Evolutionary conservation across 2,888 invertebrate species (phyloP).

Genomic region (Drosophila siamana): DNA sequence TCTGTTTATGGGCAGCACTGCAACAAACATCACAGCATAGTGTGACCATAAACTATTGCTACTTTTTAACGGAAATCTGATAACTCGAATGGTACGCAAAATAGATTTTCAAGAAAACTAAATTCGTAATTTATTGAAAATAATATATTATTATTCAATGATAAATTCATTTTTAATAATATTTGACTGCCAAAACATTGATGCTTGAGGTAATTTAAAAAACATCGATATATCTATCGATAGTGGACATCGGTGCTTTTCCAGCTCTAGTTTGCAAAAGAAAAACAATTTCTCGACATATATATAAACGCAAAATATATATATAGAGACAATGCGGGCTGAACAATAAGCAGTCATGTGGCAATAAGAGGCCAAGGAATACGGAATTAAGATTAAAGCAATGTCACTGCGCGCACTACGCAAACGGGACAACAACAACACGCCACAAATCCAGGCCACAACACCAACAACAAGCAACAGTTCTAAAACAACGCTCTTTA

Average conservation of each 20-base stretch:
- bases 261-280: slow-evolving; percentile 37
- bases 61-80: too few species aligned
- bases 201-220: too few species aligned
- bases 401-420: slow-evolving; percentile 85
- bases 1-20: slow-evolving; percentile 8
- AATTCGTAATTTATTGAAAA: too few species aligned
- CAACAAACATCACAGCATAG: too few species aligned
- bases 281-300: slow-evolving; percentile 37
- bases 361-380: slow-evolving; percentile 30
- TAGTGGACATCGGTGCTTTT: neutral
- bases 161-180: too few species aligned
- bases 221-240: too few species aligned
- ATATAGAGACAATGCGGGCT: slow-evolving; percentile 32
- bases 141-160: too few species aligned
- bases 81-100: too few species aligned
- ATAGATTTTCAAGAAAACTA: too few species aligned
- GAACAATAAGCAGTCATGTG: slow-evolving; percentile 48
- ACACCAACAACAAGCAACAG: slow-evolving; percentile 12
- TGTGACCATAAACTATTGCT: too few species aligned
- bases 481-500: slow-evolving; percentile 48
- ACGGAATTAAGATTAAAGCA: slow-evolving; percentile 53
- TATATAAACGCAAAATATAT: slow-evolving; percentile 9
- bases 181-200: too few species aligned
- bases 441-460: slow-evolving; percentile 28
- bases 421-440: slow-evolving; percentile 78